These are phyloP conservation scores for Quadriops clusia DNA, from an alignment of 2,888 invertebrate genomes.

Conservation along the genomic window DNA sequence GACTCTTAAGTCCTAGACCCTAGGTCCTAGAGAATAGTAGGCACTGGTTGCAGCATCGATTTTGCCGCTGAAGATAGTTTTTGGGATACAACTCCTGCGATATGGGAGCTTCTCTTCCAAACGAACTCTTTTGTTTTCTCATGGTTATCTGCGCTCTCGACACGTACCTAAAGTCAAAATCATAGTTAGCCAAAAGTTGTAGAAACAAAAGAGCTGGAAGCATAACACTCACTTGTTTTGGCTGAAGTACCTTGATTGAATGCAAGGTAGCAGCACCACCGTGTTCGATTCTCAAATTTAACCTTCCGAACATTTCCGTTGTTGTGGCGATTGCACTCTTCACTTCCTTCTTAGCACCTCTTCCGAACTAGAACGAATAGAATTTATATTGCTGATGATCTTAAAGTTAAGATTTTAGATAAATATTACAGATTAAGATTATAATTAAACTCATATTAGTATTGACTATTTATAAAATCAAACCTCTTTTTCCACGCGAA, in stretches of 20 bases:
- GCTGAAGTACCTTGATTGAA: constrained; percentile 74
- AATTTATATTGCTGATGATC: background rate
- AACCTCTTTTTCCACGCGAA: constrained; percentile 69
- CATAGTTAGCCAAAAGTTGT: background rate
- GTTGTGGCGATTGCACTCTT: constrained; percentile 81
- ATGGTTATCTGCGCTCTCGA: constrained; percentile 70
- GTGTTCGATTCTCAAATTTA: constrained; percentile 64
- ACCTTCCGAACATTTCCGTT: constrained; percentile 72
- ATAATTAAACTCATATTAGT: constrained; percentile 16
- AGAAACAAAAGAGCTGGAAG: background rate
- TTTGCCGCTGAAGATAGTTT: constrained; percentile 54
- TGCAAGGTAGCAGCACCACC: constrained; percentile 74
- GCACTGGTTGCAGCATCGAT: constrained; percentile 47
- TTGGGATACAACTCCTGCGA: constrained; percentile 72
- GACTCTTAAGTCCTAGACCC: no score
- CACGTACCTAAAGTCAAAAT: constrained; percentile 52
- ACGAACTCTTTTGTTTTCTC: constrained; percentile 74
- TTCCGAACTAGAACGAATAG: constrained; percentile 47
- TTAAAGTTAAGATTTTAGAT: background rate
- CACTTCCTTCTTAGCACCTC: constrained; percentile 66
- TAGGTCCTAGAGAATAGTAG: no score
- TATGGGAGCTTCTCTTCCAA: constrained; percentile 72
- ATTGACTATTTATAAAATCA: constrained; percentile 9
- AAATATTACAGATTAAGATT: constrained; percentile 3
- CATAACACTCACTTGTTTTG: constrained; percentile 61